phyloP scores from a whole-genome alignment of 2,797 vertebrate species.

The Thamnophis elegans region DNA sequence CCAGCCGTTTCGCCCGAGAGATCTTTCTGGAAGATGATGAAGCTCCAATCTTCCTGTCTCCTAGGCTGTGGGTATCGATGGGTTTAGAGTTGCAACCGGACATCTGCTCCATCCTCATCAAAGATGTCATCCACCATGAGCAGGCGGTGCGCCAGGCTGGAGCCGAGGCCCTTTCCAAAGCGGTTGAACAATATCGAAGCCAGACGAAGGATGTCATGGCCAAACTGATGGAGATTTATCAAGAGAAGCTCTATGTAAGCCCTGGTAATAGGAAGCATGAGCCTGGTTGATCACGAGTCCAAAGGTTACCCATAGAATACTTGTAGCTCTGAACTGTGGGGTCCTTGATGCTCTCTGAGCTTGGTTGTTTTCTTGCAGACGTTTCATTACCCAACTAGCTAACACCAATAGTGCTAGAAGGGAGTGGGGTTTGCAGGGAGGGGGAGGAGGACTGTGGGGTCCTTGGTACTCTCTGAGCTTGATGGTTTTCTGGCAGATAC shows the following conservation, averaged over 20 bases:
- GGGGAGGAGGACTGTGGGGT: no score
- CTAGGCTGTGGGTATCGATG: conserved; percentile 89
- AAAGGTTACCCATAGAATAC: not conserved
- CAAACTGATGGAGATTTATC: conserved; percentile 92
- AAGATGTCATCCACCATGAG: conserved; percentile 90
- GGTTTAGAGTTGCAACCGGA: conserved; percentile 87
- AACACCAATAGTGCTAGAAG: no score
- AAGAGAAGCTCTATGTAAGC: conserved; percentile 96
- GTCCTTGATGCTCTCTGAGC: no score
- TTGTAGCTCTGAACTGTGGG: not conserved
- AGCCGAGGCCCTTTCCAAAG: conserved; percentile 89
- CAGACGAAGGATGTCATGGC: conserved; percentile 85
- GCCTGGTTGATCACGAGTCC: not conserved
- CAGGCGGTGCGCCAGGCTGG: conserved; percentile 88
- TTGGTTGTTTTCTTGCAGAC: no score
- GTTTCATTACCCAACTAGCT: no score
- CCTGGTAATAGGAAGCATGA: not conserved
- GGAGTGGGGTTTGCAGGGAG: no score
- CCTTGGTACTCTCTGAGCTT: no score
- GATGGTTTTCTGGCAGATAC: no score
- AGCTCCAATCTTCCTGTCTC: not conserved
- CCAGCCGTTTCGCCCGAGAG: not conserved
- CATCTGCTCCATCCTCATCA: conserved; percentile 89
- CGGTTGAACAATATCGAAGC: conserved; percentile 83
- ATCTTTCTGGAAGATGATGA: not conserved